phyloP scores from a whole-genome alignment of 2,797 vertebrate genomes.

The Benthosema pterotum region DNA sequence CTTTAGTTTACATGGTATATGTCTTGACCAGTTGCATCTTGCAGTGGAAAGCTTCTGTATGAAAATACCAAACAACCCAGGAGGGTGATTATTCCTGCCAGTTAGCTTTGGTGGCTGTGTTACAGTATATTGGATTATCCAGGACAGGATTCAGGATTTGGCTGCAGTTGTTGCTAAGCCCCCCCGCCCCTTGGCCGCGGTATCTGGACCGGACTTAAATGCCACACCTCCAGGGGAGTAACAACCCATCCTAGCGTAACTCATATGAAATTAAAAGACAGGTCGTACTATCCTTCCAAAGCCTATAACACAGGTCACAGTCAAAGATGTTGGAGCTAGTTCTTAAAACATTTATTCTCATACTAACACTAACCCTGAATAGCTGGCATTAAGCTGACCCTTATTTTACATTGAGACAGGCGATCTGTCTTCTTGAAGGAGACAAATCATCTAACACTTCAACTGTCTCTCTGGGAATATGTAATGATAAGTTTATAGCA shows the following conservation, averaged over 20 bases:
- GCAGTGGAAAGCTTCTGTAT: constrained; percentile 19
- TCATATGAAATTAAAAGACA: too few species aligned
- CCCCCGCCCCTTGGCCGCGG: constrained; percentile 32
- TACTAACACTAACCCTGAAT: too few species aligned
- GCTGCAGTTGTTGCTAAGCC: constrained; percentile 39
- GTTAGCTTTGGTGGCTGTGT: constrained; percentile 35
- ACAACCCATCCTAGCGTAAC: neutral
- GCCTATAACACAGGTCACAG: too few species aligned
- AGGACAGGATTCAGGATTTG: constrained; percentile 48
- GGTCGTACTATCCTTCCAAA: too few species aligned
- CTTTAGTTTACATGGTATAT: neutral
- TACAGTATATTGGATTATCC: constrained; percentile 46
- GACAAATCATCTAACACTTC: constrained; percentile 22
- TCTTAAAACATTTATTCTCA: too few species aligned
- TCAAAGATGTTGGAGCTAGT: too few species aligned
- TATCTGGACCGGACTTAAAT: constrained; percentile 40
- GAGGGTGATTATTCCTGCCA: constrained; percentile 30
- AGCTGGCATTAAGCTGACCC: too few species aligned
- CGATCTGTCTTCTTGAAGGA: constrained; percentile 9
- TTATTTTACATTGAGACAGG: constrained; percentile 22
- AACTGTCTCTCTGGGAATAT: constrained; percentile 31
- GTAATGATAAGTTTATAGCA: constrained; percentile 42
- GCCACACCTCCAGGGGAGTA: constrained; percentile 18
- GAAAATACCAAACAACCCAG: constrained; percentile 33
- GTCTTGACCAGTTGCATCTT: constrained; percentile 9